A percentile compares a stretch with the other conserved stretches of the same genome.
These are phyloP conservation scores for Ophioderma brevispina DNA, from an alignment of 35 echinoderm and acorn worm species.

Conservation along the genomic window DNA sequence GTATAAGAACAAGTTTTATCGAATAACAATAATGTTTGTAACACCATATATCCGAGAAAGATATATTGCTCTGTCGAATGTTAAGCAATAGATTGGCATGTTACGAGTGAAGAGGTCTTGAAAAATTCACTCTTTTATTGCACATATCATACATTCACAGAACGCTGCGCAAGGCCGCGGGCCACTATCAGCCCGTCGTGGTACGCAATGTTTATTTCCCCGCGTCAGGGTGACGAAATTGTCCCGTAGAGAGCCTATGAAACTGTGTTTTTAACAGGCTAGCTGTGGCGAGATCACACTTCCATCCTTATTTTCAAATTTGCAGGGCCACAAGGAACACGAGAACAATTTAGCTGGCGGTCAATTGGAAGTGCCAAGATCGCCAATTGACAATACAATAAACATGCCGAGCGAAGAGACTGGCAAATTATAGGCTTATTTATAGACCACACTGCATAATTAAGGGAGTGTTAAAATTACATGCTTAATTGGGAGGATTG, in stretches of 20 bases:
- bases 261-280: not conserved
- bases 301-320: conserved; percentile 11
- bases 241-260: not conserved
- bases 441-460: no score
- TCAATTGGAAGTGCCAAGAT: not conserved
- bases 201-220: conserved; percentile 6
- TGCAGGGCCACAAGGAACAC: conserved; percentile 1
- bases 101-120: not conserved
- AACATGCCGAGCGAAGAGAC: not conserved
- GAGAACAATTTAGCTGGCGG: conserved; percentile 9
- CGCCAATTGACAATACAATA: not conserved
- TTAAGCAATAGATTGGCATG: not conserved
- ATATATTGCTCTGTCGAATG: not conserved
- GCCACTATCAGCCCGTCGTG: not conserved
- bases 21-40: conserved; percentile 12
- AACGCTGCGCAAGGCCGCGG: not conserved
- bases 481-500: not conserved
- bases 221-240: not conserved
- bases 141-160: not conserved
- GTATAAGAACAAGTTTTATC: not conserved
- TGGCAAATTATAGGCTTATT: not conserved
- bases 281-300: not conserved
- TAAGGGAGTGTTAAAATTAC: not conserved
- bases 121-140: not conserved
- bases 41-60: not conserved